phyloP scores from a whole-genome alignment of 2,113 vertebrate species.

The Eulacestoma nigropectus region DNA sequence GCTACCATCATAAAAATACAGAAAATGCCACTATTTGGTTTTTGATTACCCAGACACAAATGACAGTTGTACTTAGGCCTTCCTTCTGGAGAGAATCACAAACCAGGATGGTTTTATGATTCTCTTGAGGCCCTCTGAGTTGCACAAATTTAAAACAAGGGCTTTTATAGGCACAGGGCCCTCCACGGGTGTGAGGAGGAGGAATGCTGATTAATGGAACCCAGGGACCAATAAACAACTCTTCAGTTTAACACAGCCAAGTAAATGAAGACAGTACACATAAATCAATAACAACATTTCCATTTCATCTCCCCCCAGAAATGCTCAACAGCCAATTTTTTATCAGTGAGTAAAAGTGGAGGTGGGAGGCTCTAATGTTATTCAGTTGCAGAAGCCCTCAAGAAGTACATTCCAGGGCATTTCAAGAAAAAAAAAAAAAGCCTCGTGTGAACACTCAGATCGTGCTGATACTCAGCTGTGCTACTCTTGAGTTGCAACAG shows the following conservation, averaged over 20 bases:
- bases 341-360: background rate
- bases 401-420: background rate
- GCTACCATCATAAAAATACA: background rate
- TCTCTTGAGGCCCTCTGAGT: background rate
- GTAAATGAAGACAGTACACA: background rate
- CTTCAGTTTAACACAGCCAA: background rate
- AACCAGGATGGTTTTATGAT: background rate
- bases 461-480: background rate
- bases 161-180: background rate
- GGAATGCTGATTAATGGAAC: background rate
- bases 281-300: background rate
- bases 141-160: background rate
- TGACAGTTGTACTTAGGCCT: background rate
- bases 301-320: background rate
- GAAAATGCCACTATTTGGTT: background rate
- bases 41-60: background rate
- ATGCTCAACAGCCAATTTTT: background rate
- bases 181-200: background rate
- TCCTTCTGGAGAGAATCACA: background rate
- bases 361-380: background rate
- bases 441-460: background rate
- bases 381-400: background rate
- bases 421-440: background rate
- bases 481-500: background rate
- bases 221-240: background rate